Conservation (phyloP, 2,797 vertebrate genomes). For the Staurois parvus region DNA sequence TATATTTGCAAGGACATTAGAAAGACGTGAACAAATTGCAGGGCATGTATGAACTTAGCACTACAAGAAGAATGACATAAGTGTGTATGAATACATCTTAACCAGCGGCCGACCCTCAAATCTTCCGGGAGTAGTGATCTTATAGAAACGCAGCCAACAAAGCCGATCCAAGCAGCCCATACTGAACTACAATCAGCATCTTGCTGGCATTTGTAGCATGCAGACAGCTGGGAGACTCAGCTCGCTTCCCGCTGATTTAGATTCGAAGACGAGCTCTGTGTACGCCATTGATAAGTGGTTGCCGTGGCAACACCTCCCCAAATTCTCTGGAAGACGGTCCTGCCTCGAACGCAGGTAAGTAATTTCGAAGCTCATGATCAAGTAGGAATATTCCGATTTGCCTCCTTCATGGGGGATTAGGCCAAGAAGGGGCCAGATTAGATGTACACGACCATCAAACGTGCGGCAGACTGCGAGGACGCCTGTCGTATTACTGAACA, state of each 20-base stretch:
- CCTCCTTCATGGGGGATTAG: constrained; percentile 16
- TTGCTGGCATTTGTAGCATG: background rate
- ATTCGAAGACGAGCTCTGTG: background rate
- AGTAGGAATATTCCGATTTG: constrained; percentile 26
- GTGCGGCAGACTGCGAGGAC: background rate
- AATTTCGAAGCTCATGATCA: constrained; percentile 11
- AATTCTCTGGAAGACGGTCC: background rate
- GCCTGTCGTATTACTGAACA: background rate
- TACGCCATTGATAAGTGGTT: constrained; percentile 12
- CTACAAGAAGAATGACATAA: background rate
- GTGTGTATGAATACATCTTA: background rate
- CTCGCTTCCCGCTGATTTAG: background rate
- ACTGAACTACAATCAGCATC: background rate
- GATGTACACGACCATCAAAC: constrained; percentile 4
- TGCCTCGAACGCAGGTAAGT: background rate
- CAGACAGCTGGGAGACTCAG: background rate
- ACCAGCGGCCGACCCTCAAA: background rate
- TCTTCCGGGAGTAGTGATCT: background rate
- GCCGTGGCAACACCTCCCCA: background rate
- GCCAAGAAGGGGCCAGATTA: background rate
- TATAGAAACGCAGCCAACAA: background rate
- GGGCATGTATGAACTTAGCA: background rate
- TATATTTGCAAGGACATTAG: too few species aligned
- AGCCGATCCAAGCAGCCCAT: background rate
- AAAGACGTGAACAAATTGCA: too few species aligned